phyloP scores from a whole-genome alignment of 2,888 invertebrate genomes.

The Mythimna lalbum region DNA sequence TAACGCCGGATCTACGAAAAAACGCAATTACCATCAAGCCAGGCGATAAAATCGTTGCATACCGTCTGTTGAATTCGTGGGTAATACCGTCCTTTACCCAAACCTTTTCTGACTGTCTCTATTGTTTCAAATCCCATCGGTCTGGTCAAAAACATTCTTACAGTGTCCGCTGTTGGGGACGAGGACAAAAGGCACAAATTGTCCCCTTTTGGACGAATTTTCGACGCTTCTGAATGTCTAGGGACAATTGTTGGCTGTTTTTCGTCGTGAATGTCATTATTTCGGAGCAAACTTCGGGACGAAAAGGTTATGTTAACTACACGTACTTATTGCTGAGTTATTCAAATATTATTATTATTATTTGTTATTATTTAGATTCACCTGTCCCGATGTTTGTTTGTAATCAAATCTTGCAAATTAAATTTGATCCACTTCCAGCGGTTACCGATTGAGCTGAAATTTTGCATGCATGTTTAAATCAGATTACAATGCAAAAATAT shows the following conservation, averaged over 20 bases:
- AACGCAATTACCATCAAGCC: constrained; percentile 59
- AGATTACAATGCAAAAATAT: too few species aligned
- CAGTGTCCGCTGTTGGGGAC: constrained; percentile 64
- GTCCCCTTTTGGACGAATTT: constrained; percentile 62
- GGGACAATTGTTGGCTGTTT: constrained; percentile 34
- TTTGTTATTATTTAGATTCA: too few species aligned
- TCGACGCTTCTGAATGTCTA: constrained; percentile 33
- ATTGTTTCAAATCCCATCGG: constrained; percentile 61
- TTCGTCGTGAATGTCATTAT: constrained; percentile 17
- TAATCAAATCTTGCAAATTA: too few species aligned
- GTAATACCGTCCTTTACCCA: constrained; percentile 42
- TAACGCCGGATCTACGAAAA: constrained; percentile 40
- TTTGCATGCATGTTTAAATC: too few species aligned
- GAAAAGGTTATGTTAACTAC: constrained; percentile 3
- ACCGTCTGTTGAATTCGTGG: constrained; percentile 20
- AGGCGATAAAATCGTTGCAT: constrained; percentile 54
- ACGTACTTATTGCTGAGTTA: not conserved
- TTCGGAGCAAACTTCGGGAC: constrained; percentile 6
- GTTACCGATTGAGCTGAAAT: too few species aligned
- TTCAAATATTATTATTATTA: not conserved
- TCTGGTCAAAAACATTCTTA: constrained; percentile 65
- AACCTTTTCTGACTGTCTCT: constrained; percentile 42
- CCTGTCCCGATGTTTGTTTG: too few species aligned
- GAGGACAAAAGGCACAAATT: constrained; percentile 69
- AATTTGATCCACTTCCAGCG: too few species aligned